A percentile compares a stretch with the other conserved stretches of the same genome.
Evolutionary conservation across 1,140 invertebrate genomes (phyloP).

Genomic region (Drosophila kohkoa): DNA sequence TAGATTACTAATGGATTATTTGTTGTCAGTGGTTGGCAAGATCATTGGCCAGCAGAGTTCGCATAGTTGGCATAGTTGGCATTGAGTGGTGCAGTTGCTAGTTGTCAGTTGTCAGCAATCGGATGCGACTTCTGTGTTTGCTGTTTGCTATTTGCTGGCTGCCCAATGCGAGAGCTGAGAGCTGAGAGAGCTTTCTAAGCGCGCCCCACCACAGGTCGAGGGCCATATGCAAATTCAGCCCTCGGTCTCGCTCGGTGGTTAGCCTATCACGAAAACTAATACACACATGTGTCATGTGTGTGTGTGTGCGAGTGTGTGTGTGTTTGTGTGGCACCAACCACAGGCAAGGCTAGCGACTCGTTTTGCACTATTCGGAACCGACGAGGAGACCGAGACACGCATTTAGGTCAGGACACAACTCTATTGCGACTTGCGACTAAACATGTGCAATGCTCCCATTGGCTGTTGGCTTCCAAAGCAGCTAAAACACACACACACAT

Average conservation of each 20-base stretch:
- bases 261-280: constrained; percentile 74
- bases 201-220: constrained; percentile 20
- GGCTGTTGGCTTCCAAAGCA: constrained; percentile 62
- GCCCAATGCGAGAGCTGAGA: constrained; percentile 39
- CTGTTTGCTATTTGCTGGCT: not conserved
- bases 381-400: constrained; percentile 59
- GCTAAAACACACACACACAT: constrained; percentile 51
- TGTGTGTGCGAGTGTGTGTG: constrained; percentile 4
- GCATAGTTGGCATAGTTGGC: too few species aligned
- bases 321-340: constrained; percentile 35
- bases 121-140: too few species aligned
- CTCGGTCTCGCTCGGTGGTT: constrained; percentile 26
- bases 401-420: constrained; percentile 68
- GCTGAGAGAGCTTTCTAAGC: constrained; percentile 54
- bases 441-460: constrained; percentile 80
- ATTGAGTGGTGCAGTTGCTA: not conserved
- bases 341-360: constrained; percentile 38
- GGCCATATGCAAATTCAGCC: constrained; percentile 69
- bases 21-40: not conserved
- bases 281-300: constrained; percentile 36
- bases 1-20: too few species aligned
- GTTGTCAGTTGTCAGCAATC: not conserved
- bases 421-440: constrained; percentile 65
- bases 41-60: not conserved
- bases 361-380: constrained; percentile 73